Conservation (phyloP, 2,888 invertebrate genomes). For the Agapetus fuscipes region DNA sequence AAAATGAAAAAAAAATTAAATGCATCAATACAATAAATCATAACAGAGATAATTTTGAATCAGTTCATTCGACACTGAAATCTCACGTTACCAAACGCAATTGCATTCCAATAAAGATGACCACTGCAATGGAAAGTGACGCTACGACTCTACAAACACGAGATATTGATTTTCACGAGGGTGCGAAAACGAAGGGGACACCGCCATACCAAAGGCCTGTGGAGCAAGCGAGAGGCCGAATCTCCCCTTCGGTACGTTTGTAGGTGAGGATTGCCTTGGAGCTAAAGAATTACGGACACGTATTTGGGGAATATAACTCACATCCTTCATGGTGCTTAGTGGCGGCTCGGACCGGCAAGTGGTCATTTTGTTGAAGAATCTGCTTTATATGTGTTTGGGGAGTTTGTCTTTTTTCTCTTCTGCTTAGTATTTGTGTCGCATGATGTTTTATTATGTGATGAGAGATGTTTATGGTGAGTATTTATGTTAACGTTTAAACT, state of each 20-base stretch:
- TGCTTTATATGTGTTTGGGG: too few species aligned
- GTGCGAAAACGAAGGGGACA: conserved; percentile 10
- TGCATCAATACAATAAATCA: too few species aligned
- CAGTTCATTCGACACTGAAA: too few species aligned
- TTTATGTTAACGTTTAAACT: too few species aligned
- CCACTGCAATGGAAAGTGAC: neutral
- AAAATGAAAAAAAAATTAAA: too few species aligned
- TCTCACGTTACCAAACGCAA: conserved; percentile 11
- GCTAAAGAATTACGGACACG: conserved; percentile 5
- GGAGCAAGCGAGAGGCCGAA: neutral
- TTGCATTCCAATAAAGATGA: neutral
- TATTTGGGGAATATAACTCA: conserved; percentile 3
- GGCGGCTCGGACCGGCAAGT: neutral
- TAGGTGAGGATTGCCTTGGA: neutral
- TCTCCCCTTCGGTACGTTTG: neutral
- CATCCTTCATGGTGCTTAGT: neutral
- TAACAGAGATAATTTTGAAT: too few species aligned
- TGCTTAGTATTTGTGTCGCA: too few species aligned
- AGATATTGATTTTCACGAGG: conserved; percentile 19
- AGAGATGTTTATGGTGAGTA: too few species aligned
- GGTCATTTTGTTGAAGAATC: too few species aligned
- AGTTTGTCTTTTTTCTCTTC: too few species aligned
- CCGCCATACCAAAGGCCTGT: neutral
- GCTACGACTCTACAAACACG: conserved; percentile 8
- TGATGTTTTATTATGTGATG: too few species aligned